Base-by-base conservation (phyloP, 2,888 invertebrate genomes). In the Rhingia rostrata region DNA sequence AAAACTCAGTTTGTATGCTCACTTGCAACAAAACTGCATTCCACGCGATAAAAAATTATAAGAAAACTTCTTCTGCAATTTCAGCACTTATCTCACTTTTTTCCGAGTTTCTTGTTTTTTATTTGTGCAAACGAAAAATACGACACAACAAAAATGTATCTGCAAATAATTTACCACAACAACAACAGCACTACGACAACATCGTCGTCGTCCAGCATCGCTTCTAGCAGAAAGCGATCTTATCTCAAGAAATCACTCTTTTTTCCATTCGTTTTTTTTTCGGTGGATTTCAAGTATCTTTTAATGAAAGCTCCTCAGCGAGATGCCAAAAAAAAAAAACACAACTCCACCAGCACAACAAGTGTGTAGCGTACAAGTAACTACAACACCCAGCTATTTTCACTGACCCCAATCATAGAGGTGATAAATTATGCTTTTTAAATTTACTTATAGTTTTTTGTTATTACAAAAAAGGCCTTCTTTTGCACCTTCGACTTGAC, bases 401-500 rank as follows among this genome's bases (percentile, higher is more conserved):
- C 90, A 89, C 90, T 90, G 90, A 90, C 90, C 90, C 88, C 90
- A 89, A 89, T 90, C 87, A 70, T 61, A 66, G 80, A 84, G 84
- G 84, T 74, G 80, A 64, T 84, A 80, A 84, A 54, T 80, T 84
- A 80, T 74, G 67, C 53, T 60, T 77, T 67, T 73, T 53, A 58
- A 63, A 79, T 37, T 63, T 54, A 61, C 64, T 7, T 60, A 45
- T 47, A 4, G 14, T 61, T 61, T 67, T 47, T 56, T 64, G 4
- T 67, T 73, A 54, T 51, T 39, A n/a, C n/a, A 41, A 64, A 61
- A 58, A 7, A 51, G 6, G 37, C 35, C 53, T 49, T 22, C 30
- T 60, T 73, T 73, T 73, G 54, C 73, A 64, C 56, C 47, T 49
- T 63, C 41, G 14, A 63, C 54, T 37, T 32, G 37, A 37, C 32